These are phyloP conservation scores for Saimiri boliviensis DNA, from an alignment of 2,113 vertebrate species.

Conservation along the genomic window DNA sequence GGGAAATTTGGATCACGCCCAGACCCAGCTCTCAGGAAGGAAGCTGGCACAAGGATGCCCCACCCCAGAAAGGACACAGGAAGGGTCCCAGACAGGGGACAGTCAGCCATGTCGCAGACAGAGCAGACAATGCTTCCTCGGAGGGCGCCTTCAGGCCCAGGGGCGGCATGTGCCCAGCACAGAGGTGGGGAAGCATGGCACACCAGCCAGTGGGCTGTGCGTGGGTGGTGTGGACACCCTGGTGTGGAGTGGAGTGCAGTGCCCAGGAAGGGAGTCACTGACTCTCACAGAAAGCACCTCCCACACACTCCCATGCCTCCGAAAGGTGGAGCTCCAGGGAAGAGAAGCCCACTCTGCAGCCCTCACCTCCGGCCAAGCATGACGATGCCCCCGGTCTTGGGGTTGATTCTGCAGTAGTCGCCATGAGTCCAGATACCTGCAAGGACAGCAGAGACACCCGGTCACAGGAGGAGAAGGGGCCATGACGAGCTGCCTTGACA, in stretches of 20 bases:
- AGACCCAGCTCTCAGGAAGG: not conserved
- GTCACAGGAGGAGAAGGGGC: not conserved
- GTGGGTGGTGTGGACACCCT: not conserved
- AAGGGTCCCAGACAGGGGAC: not conserved
- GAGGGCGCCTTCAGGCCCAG: not conserved
- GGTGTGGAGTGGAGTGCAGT: not conserved
- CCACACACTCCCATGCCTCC: fast-evolving
- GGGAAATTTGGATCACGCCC: not conserved
- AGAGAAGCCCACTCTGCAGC: fast-evolving
- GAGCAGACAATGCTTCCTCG: too few relatives aligned
- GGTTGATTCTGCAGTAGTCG: slow-evolving; percentile 98
- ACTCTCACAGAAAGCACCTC: not conserved
- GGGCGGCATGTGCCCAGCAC: not conserved
- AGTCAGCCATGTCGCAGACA: not conserved
- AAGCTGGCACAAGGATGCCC: not conserved
- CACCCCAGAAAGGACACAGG: not conserved
- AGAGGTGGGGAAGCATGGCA: not conserved
- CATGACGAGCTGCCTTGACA: fast-evolving
- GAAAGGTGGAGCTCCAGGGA: not conserved
- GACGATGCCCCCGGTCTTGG: slow-evolving; percentile 93
- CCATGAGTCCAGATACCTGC: slow-evolving; percentile 96
- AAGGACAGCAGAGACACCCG: not conserved
- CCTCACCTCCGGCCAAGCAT: slow-evolving; percentile 97
- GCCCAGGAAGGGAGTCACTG: not conserved
- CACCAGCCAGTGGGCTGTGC: fast-evolving